phyloP scores from a whole-genome alignment of 2,113 vertebrate genomes.

The Crotalus viridis region DNA sequence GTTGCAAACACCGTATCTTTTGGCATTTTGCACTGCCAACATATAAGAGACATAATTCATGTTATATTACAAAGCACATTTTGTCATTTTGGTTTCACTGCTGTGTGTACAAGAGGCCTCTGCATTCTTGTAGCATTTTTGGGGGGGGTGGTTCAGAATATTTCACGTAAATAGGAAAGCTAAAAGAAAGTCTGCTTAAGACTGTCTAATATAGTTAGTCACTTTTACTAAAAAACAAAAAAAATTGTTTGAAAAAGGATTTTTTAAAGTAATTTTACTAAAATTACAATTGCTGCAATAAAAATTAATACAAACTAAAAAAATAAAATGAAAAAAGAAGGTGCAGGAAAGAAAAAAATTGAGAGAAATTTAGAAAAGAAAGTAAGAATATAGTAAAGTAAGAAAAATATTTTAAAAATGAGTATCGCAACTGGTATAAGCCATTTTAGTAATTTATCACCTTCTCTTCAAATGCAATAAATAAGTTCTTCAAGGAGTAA shows the following conservation, averaged over 20 bases:
- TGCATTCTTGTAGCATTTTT: not conserved
- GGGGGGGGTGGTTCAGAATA: not conserved
- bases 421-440: not conserved
- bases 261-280: not conserved
- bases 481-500: not conserved
- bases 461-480: not conserved
- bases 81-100: too few relatives aligned
- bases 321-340: not conserved
- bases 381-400: not conserved
- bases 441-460: not conserved
- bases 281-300: not conserved
- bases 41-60: too few relatives aligned
- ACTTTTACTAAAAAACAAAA: not conserved
- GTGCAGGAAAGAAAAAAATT: not conserved
- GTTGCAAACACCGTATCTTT: too few relatives aligned
- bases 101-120: not conserved
- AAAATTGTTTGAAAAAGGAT: not conserved
- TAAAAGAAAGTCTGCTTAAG: not conserved
- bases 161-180: not conserved
- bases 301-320: not conserved
- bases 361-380: not conserved
- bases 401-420: not conserved
- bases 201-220: not conserved
- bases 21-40: too few relatives aligned
- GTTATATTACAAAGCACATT: too few relatives aligned